phyloP scores from a whole-genome alignment of 2,113 vertebrate species.

The Poecile atricapillus region DNA sequence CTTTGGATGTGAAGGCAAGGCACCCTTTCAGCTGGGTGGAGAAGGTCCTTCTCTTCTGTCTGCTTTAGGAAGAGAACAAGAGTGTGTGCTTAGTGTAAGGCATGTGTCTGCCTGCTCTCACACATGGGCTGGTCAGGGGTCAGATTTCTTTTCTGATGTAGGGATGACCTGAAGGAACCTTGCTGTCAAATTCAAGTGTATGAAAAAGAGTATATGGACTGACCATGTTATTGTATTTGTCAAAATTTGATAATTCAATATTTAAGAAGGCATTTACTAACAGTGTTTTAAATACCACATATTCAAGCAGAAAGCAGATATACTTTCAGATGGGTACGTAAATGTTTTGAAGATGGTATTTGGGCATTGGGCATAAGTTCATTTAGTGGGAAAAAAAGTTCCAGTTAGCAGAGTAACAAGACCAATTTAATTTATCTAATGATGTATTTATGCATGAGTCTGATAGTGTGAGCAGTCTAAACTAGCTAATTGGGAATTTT shows the following conservation, averaged over 20 bases:
- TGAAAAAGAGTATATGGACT: background rate
- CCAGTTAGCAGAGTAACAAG: background rate
- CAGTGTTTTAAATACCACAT: background rate
- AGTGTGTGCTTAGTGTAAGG: background rate
- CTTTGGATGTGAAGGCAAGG: background rate
- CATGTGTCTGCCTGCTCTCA: background rate
- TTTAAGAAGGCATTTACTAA: background rate
- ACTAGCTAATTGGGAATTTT: background rate
- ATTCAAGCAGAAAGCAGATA: background rate
- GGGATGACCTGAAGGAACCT: background rate
- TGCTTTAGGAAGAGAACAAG: background rate
- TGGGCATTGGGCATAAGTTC: background rate
- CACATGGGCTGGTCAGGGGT: background rate
- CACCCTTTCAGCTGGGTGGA: background rate
- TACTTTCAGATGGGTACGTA: background rate
- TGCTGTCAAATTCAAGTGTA: background rate
- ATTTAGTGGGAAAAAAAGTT: background rate
- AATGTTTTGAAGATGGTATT: background rate
- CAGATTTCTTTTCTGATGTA: background rate
- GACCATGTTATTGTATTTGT: background rate
- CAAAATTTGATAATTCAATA: background rate
- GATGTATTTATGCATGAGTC: background rate
- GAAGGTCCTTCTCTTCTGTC: background rate
- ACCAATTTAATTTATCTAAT: background rate
- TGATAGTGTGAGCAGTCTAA: background rate